These are phyloP conservation scores for Gadus macrocephalus DNA, from an alignment of 2,113 vertebrate genomes.

Conservation along the genomic window DNA sequence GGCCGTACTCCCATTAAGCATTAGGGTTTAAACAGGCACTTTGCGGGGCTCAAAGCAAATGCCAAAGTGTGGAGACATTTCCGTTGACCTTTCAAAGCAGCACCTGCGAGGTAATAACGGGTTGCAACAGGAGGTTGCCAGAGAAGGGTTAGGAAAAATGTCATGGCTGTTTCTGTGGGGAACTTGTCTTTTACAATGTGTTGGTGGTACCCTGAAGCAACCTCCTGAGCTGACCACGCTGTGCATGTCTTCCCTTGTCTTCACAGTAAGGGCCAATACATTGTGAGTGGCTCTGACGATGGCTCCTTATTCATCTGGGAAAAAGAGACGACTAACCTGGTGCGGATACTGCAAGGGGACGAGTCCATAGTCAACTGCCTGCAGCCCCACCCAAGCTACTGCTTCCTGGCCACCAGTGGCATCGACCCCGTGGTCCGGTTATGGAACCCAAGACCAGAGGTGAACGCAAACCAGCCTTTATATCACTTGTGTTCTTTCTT, in stretches of 20 bases:
- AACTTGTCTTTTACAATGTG: too few relatives aligned
- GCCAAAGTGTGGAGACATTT: too few relatives aligned
- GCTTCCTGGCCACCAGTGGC: constrained; percentile 95
- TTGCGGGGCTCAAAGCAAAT: too few relatives aligned
- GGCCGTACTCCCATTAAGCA: too few relatives aligned
- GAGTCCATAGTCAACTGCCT: constrained; percentile 98
- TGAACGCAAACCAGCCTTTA: constrained; percentile 41
- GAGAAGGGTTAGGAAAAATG: too few relatives aligned
- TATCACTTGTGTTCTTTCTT: background rate
- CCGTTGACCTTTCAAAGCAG: too few relatives aligned
- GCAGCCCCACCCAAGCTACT: constrained; percentile 96
- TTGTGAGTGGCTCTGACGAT: constrained; percentile 95
- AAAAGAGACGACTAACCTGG: constrained; percentile 95
- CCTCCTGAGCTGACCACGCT: too few relatives aligned
- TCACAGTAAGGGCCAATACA: constrained; percentile 93
- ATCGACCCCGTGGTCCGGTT: constrained; percentile 95
- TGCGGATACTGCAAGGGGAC: constrained; percentile 93
- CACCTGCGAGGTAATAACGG: too few relatives aligned
- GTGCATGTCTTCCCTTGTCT: constrained; percentile 5
- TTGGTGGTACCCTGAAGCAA: too few relatives aligned
- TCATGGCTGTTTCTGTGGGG: too few relatives aligned
- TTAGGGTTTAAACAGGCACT: too few relatives aligned
- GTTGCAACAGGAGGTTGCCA: too few relatives aligned
- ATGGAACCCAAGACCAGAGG: constrained; percentile 96
- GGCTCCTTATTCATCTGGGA: constrained; percentile 99